Evolutionary conservation across 2,797 vertebrate species (phyloP).

Genomic region (Liparis tanakae): DNA sequence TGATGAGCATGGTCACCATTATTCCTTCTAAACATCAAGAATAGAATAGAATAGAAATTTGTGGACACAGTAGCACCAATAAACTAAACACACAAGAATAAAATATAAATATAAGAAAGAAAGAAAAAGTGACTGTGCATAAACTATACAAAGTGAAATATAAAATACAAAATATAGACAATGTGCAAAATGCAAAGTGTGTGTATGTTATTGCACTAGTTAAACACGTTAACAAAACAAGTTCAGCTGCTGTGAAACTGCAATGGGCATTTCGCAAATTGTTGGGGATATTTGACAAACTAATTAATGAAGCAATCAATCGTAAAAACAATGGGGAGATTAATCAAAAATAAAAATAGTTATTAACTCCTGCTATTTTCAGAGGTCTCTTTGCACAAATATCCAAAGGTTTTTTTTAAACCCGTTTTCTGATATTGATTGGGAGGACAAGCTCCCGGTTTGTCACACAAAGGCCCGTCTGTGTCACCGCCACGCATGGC

Average conservation of each 20-base stretch:
- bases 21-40: not conserved
- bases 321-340: not conserved
- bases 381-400: slow-evolving; percentile 17
- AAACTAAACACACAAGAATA: no score
- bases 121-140: no score
- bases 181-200: no score
- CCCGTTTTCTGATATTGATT: slow-evolving; percentile 27
- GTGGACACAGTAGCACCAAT: no score
- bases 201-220: no score
- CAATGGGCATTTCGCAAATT: not conserved
- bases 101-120: no score
- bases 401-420: slow-evolving; percentile 20
- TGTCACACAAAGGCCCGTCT: slow-evolving; percentile 29
- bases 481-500: slow-evolving; percentile 17
- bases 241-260: not conserved
- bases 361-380: not conserved
- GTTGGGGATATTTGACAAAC: slow-evolving; percentile 10
- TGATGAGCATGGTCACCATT: not conserved
- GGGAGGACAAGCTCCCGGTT: slow-evolving; percentile 22
- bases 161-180: no score
- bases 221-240: slow-evolving; percentile 5
- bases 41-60: no score
- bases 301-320: slow-evolving; percentile 1
- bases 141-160: no score
- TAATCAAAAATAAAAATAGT: slow-evolving; percentile 5